Conservation (phyloP, 2,797 vertebrate species). For the Microctenopoma stevenorrisi region DNA sequence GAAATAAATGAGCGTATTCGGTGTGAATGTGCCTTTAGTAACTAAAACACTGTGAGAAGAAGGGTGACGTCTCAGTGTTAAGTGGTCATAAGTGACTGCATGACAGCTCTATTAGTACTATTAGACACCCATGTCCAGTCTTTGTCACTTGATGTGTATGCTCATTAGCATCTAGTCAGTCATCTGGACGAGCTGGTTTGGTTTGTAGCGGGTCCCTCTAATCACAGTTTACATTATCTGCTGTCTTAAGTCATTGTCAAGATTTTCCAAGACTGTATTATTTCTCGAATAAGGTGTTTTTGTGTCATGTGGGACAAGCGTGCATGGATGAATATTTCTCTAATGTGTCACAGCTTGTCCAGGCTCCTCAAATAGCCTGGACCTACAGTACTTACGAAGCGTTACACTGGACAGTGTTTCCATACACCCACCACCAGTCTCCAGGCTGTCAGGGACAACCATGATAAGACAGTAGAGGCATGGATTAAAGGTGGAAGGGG, state of each 20-base stretch:
- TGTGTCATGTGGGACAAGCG: slow-evolving; percentile 30
- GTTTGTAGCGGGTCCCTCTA: not conserved
- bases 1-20: too few species aligned
- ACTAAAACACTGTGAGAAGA: slow-evolving; percentile 3
- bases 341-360: slow-evolving; percentile 53
- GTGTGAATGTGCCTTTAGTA: not conserved
- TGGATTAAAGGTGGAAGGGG: slow-evolving; percentile 67
- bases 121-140: not conserved
- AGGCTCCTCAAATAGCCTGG: slow-evolving; percentile 48
- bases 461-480: slow-evolving; percentile 53
- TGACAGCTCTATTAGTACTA: not conserved
- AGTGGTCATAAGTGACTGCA: slow-evolving; percentile 2
- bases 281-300: slow-evolving; percentile 10
- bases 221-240: slow-evolving; percentile 12
- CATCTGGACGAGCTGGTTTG: not conserved
- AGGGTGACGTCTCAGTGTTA: slow-evolving; percentile 1
- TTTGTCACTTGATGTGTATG: slow-evolving; percentile 1
- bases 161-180: slow-evolving; percentile 4
- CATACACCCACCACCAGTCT: slow-evolving; percentile 36
- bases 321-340: slow-evolving; percentile 19
- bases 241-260: not conserved
- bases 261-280: not conserved
- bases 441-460: slow-evolving; percentile 47
- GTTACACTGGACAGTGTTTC: slow-evolving; percentile 46
- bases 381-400: slow-evolving; percentile 49